Evolutionary conservation across 2,797 vertebrate genomes (phyloP), one percentile per base, ranked within the genome.

Genomic region (Tinamus major): DNA sequence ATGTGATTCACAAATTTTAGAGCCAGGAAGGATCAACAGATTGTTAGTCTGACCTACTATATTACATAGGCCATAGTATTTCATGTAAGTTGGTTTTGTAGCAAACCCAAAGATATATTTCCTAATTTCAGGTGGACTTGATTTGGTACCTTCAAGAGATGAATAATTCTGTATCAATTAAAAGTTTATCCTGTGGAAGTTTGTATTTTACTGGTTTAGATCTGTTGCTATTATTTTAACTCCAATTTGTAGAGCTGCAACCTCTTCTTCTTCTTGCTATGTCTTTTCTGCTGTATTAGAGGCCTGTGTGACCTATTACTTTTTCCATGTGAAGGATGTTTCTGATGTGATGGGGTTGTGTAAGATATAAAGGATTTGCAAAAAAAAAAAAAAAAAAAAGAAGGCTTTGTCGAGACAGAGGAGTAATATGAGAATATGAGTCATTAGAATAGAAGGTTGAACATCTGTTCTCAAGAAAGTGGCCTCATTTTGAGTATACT

Each of bases 11-110:
- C 4, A 89, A n/a, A 56, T 84, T 89, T 85, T 65, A 76, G 35
- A 92, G 86, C 75, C 90, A 95, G 62, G 87, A 77, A 13, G 48
- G 61, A 92, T 91, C 65, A 94, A 94, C 65, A 93, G 81, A 71
- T 59, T 91, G 37, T 89, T 79, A 92, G 58, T 82, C 61, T 93
- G 84, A 96, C 84, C 75, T 94, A 49, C 62, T 79, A 44, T 70
- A 37, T 86, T 74, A 72, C 39, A 29, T 4, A 6, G 44, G 10
- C 21, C 64, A 65, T 15, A 65, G 49, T 55, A 85, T n/a, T 93
- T 68, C 19, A 87, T 61, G 11, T 37, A 71, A 71, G 20, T 9
- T 94, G 75, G 63, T 85, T 89, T 42, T 93, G 79, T 46, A 77
- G 46, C 64, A 77, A 79, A 44, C 5, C 3, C 27, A 39, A 85